Percentiles rank a stretch among this genome's conserved stretches.
phyloP scores from a whole-genome alignment of 1,140 invertebrate species.

The Heliconius congener region DNA sequence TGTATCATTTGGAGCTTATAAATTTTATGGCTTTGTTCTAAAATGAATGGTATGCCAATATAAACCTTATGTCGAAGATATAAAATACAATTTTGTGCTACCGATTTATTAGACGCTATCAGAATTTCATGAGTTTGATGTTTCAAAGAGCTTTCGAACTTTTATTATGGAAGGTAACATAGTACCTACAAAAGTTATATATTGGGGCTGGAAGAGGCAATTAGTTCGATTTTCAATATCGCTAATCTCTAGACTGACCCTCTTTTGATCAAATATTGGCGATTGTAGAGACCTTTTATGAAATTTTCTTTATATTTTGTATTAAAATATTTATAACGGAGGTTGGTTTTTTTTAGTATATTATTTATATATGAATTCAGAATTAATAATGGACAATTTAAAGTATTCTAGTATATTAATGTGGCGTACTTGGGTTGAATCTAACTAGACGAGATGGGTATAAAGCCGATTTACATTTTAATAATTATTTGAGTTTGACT shows the following conservation, averaged over 20 bases:
- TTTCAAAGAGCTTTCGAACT: constrained; percentile 2
- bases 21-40: constrained; percentile 42
- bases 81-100: constrained; percentile 39
- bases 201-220: background rate
- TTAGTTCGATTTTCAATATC: background rate
- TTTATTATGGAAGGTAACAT: constrained; percentile 10
- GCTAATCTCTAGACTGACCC: background rate
- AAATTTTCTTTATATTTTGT: background rate
- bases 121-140: constrained; percentile 27
- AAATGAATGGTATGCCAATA: constrained; percentile 20
- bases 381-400: too few relatives aligned
- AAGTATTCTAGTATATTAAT: too few relatives aligned
- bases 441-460: too few relatives aligned
- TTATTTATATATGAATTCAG: too few relatives aligned
- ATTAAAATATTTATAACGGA: background rate
- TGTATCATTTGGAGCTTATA: constrained; percentile 20
- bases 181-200: constrained; percentile 7
- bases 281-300: background rate
- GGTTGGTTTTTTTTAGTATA: too few relatives aligned
- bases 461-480: too few relatives aligned
- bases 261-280: background rate
- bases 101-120: constrained; percentile 19
- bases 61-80: constrained; percentile 35
- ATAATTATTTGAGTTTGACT: too few relatives aligned
- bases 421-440: too few relatives aligned